phyloP scores from a whole-genome alignment of 53 echinoderm and acorn worm genomes.

The Patiria pectinifera region DNA sequence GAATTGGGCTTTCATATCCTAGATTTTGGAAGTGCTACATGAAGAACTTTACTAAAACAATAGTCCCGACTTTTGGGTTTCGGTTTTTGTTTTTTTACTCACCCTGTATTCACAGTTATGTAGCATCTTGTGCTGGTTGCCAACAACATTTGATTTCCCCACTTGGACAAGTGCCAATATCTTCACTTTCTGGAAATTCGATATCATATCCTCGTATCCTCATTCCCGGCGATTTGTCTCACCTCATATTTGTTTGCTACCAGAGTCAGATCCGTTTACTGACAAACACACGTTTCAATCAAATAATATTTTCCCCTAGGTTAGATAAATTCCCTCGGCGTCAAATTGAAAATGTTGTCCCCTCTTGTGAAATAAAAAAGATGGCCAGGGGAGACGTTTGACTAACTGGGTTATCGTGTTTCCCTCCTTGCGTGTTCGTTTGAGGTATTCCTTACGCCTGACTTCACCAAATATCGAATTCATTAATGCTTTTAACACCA shows the following conservation, averaged over 20 bases:
- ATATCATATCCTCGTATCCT: neutral
- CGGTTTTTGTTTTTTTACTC: too few relatives aligned
- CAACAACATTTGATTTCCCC: neutral
- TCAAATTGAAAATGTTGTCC: neutral
- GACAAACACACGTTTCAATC: slow-evolving; percentile 51
- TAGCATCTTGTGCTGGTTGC: neutral
- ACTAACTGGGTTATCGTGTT: slow-evolving; percentile 20
- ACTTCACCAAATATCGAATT: slow-evolving; percentile 54
- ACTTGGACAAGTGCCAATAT: slow-evolving; percentile 4
- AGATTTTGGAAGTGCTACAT: too few relatives aligned
- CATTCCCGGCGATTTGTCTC: neutral
- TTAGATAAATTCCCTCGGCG: slow-evolving; percentile 28
- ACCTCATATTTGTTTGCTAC: neutral
- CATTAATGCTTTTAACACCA: slow-evolving; percentile 11
- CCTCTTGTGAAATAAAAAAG: neutral
- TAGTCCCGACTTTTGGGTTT: too few relatives aligned
- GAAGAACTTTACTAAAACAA: too few relatives aligned
- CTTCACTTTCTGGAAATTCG: neutral
- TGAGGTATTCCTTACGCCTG: slow-evolving; percentile 9
- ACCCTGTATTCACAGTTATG: too few relatives aligned
- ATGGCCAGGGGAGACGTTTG: neutral
- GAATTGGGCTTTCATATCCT: too few relatives aligned
- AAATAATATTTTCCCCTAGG: slow-evolving; percentile 1
- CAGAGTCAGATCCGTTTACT: slow-evolving; percentile 7
- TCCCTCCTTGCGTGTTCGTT: neutral